Base-by-base conservation (phyloP, 2,113 vertebrate species). In the Bostrychus sinensis region DNA sequence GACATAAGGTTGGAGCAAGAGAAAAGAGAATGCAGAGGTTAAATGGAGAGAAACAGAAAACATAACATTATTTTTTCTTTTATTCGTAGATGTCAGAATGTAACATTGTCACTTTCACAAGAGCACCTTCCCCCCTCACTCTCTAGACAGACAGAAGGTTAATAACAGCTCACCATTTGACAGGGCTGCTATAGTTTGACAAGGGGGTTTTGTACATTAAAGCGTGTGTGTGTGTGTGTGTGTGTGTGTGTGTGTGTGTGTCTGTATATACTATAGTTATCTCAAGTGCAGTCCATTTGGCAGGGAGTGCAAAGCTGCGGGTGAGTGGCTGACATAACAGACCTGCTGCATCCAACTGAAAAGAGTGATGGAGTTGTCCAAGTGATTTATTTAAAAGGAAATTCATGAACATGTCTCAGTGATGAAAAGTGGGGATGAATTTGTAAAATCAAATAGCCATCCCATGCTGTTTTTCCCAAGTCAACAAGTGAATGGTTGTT, bases 141-240 rank as follows among this genome's bases (percentile, higher is more conserved):
- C 64, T 75, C 36, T 9, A 72, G 55, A 39, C 37, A 59, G 56
- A 75, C 67, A 67, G 77, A 79, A 75, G 45, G 66, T 76, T 78
- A 84, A 76, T 72, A 79, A 85, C 68, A 71, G 70, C 80, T 62
- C 5, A 4, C 58, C 74, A 80, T 83, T 85, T 74, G 73, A 80
- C 78, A 81, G 69, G 50, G 12, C 62, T 58, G 55, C 70, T 75
- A 62, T 75, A 85, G 53, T 66, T 80, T 79, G 57, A 77, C 70
- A 71, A 75, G 70, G 56, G n/a, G 37, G 17, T 75, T 68, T 28
- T 54, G 56, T 48, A 66, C 51, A 56, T 75, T 53, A 46, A 56
- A 43, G 38, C 42, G 67, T 42, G 41, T 16, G 64, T 56, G 48
- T 34, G 65, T 55, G 56, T 66, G 11, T 55, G 11, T 66, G 73